These are phyloP conservation scores for Xestia xanthographa DNA, from an alignment of 2,888 invertebrate genomes.

Conservation along the genomic window DNA sequence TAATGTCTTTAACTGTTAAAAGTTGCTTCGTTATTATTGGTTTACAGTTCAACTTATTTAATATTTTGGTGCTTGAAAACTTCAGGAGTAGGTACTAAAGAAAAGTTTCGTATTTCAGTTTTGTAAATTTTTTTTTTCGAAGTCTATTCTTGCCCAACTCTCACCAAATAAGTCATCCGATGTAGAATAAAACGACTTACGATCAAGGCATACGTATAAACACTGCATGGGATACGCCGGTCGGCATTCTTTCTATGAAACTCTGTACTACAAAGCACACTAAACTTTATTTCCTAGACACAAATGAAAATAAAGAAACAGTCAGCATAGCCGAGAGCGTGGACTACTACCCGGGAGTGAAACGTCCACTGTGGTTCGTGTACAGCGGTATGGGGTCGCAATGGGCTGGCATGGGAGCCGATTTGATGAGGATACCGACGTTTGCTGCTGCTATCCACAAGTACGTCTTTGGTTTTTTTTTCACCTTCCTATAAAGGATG, in stretches of 20 bases:
- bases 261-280: too few relatives aligned
- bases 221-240: not conserved
- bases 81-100: not conserved
- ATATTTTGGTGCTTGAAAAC: not conserved
- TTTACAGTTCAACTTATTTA: not conserved
- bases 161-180: not conserved
- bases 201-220: not conserved
- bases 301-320: conserved; percentile 72
- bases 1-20: not conserved
- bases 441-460: conserved; percentile 89
- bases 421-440: conserved; percentile 91
- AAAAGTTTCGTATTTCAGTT: not conserved
- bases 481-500: too few relatives aligned
- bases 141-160: too few relatives aligned
- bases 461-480: conserved; percentile 60
- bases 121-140: too few relatives aligned
- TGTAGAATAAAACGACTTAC: not conserved
- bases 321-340: conserved; percentile 68
- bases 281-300: conserved; percentile 64
- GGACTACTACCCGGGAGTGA: conserved; percentile 73
- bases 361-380: conserved; percentile 91
- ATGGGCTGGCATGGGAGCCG: conserved; percentile 92
- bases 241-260: not conserved
- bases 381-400: conserved; percentile 94
- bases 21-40: not conserved